These are phyloP conservation scores for Calycopis cecrops DNA, from an alignment of 1,140 invertebrate genomes.

Conservation along the genomic window DNA sequence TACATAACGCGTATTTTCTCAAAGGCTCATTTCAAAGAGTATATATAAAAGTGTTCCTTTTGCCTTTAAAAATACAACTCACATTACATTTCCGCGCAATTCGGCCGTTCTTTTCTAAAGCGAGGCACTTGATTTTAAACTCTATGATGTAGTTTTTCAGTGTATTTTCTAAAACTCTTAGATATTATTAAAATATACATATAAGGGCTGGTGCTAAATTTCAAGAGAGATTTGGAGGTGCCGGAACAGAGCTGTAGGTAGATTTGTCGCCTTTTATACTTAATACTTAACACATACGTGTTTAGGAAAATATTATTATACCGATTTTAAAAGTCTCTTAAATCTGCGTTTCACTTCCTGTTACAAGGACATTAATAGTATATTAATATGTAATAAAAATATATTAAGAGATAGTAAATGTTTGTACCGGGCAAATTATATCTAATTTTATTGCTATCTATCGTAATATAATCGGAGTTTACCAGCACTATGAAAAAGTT, in stretches of 20 bases:
- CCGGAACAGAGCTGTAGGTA: slow-evolving; percentile 32
- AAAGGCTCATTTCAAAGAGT: slow-evolving; percentile 46
- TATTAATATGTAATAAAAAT: too few relatives aligned
- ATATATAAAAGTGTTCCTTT: slow-evolving; percentile 30
- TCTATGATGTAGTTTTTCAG: slow-evolving; percentile 13
- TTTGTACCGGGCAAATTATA: too few relatives aligned
- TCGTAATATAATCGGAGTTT: too few relatives aligned
- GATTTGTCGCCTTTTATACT: slow-evolving; percentile 37
- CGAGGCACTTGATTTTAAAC: slow-evolving; percentile 26
- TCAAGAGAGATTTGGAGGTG: slow-evolving; percentile 63
- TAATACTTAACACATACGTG: slow-evolving; percentile 15
- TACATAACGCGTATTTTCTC: slow-evolving; percentile 73
- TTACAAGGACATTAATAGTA: too few relatives aligned
- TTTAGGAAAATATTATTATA: slow-evolving; percentile 16
- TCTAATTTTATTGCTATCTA: too few relatives aligned
- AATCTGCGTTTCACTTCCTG: too few relatives aligned
- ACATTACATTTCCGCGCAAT: slow-evolving; percentile 26
- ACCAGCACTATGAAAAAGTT: too few relatives aligned
- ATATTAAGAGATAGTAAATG: too few relatives aligned
- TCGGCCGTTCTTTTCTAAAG: slow-evolving; percentile 19
- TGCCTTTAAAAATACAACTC: slow-evolving; percentile 27
- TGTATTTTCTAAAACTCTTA: slow-evolving; percentile 26
- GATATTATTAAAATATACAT: slow-evolving; percentile 33
- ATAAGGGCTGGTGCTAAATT: slow-evolving; percentile 69
- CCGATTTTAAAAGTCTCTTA: slow-evolving; percentile 3